Evolutionary conservation across 2,113 vertebrate species (phyloP), one percentile per base, ranked within the genome.

Genomic region (Heterochromis multidens): DNA sequence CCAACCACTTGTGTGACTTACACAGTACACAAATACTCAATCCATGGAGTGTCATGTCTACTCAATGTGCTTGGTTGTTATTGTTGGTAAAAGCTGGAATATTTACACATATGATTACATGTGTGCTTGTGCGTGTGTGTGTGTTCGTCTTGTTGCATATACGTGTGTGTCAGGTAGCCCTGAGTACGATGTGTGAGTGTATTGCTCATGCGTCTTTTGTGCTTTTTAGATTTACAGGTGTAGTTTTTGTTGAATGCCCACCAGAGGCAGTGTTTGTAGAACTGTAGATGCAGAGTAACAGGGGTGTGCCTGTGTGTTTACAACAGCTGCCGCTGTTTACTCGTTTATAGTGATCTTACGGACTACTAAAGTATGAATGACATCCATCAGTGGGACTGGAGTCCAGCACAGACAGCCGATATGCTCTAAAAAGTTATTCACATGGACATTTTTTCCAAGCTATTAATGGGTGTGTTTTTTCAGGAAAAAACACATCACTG

Each of bases 141-240:
- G 35, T 79, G 56, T 86, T 78, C 46, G 59, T 54, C 74, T 21
- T 90, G 70, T 80, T 88, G 67, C 78, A 58, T 88, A 43, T 27
- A 62, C 59, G 65, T 80, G 77, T 79, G 89, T 92, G 93, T 87
- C 93, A 91, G 90, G 92, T 90, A 83, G 89, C 93, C 95, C 95
- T 95, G 95, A 96, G 94, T 91, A 89, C 57, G 1, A 88, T 86
- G 92, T 31, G 91, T 79, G 81, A n/a, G 79, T 89, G 83, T 90
- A 90, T 90, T 94, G 91, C 87, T 84, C 8, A 58, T 87, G 62
- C 80, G 87, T 83, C 79, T 84, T 87, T 95, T 95, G 95, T 95
- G 94, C 94, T 96, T 94, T 70, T 91, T 88, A 78, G 65, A 89
- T 85, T 40, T 82, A 76, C 77, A 86, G 19, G 79, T 85, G 82